Base-by-base conservation (phyloP, 2,797 vertebrate genomes). In the Coregonus suidteri region DNA sequence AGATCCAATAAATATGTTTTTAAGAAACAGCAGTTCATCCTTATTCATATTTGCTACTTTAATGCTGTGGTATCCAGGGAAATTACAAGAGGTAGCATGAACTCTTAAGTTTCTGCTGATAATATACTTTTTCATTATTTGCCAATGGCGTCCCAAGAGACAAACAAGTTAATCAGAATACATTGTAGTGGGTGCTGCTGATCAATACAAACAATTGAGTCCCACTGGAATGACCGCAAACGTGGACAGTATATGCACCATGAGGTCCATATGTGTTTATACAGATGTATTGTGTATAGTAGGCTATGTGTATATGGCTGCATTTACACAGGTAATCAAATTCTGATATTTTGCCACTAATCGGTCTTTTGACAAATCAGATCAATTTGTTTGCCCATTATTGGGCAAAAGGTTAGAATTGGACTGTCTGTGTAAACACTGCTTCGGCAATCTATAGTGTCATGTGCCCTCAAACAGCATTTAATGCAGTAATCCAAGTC, bases 1-100 rank as follows among this genome's bases (percentile, higher is more conserved):
- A 13, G 41, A 31, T 53, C 6, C 16, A 16, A 34, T 34, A 16
- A 18, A 54, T 34, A 73, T 0, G 30, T 31, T 70, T 41, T 6
- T n/a, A 70, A 70, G 15, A 56, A 53, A 73, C 71, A 73, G 52
- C 52, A 16, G 15, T 73, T 73, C 71, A 56, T 73, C 15, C 30
- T 20, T 6, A 73, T 73, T 73, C 71, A 54, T 35, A 54, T 73
- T 73, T 56, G 16, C 30, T 16, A 16, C 30, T 11, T 6, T 25
- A 25, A 56, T 11, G 30, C 30, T 34, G 52, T 35, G 52, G 71
- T 31, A 73, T 54, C 52, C 34, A 34, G 52, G 52, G 30, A 73
- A 73, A 56, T 73, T 53, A 70, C 67, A 4, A 56, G 52, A 34
- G 71, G 52, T 30, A 34, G 25, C 41, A 54, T 7, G 25, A 25